phyloP scores from a whole-genome alignment of 2,113 vertebrate species.

The Sander vitreus region DNA sequence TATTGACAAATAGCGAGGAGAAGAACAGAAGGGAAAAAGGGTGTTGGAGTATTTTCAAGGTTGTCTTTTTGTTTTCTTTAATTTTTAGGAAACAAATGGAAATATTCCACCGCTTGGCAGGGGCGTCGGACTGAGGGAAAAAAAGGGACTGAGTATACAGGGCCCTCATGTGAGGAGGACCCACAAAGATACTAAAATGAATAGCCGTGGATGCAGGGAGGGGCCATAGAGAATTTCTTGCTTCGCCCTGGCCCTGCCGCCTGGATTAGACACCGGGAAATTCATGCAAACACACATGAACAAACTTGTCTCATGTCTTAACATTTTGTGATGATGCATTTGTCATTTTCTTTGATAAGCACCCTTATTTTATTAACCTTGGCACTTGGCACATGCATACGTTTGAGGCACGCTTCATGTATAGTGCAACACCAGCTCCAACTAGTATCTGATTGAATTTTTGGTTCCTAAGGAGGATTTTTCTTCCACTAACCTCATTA shows the following conservation, averaged over 20 bases:
- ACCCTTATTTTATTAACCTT: neutral
- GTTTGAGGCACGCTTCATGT: neutral
- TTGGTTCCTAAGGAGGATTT: slow-evolving; percentile 26
- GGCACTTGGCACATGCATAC: neutral
- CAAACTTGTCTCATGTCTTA: neutral
- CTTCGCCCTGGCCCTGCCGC: too few relatives aligned
- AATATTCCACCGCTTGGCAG: neutral
- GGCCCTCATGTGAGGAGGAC: too few relatives aligned
- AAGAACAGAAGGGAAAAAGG: slow-evolving; percentile 10
- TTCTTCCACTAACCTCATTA: slow-evolving; percentile 59
- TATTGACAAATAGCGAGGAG: slow-evolving; percentile 51
- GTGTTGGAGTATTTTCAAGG: slow-evolving; percentile 41
- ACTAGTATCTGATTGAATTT: slow-evolving; percentile 33
- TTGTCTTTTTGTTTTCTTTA: slow-evolving; percentile 49
- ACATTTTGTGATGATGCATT: neutral
- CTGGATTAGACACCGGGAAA: neutral
- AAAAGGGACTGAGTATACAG: too few relatives aligned
- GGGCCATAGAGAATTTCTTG: too few relatives aligned
- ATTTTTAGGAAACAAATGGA: slow-evolving; percentile 29
- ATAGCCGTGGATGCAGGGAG: too few relatives aligned
- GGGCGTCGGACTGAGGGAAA: too few relatives aligned
- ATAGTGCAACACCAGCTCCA: slow-evolving; percentile 10
- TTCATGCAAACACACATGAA: slow-evolving; percentile 11
- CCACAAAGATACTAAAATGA: too few relatives aligned
- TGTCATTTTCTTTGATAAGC: neutral